Percentiles rank a stretch among this genome's conserved stretches.
These are phyloP conservation scores for Toxostoma redivivum DNA, from an alignment of 2,113 vertebrate species.

Conservation along the genomic window DNA sequence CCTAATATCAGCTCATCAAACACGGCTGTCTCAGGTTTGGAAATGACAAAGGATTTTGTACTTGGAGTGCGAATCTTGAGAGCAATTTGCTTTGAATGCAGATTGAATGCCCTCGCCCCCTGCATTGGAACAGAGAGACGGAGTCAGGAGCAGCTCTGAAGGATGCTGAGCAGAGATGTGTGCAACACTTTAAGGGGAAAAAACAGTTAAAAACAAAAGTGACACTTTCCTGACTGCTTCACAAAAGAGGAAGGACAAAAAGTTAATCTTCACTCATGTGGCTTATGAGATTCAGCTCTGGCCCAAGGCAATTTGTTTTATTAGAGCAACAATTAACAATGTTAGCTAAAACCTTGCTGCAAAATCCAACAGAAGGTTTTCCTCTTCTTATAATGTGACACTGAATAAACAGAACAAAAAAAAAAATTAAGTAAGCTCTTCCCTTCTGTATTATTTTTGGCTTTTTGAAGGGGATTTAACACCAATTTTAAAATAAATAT, in stretches of 20 bases:
- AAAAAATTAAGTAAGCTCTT: background rate
- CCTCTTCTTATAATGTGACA: background rate
- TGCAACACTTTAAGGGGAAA: background rate
- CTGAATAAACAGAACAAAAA: background rate
- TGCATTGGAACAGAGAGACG: background rate
- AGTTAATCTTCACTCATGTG: background rate
- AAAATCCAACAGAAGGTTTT: background rate
- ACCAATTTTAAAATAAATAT: background rate
- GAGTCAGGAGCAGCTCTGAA: background rate
- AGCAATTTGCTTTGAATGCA: background rate
- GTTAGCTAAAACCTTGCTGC: background rate
- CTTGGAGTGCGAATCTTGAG: background rate
- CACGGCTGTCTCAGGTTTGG: background rate
- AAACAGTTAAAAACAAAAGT: background rate
- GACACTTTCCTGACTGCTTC: background rate
- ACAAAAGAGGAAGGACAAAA: background rate
- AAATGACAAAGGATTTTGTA: background rate
- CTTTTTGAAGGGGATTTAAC: background rate
- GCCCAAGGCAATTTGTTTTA: background rate
- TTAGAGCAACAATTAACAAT: conserved; percentile 3
- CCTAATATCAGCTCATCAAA: background rate
- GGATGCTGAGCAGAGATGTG: background rate
- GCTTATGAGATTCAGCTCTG: background rate
- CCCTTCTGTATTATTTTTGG: background rate
- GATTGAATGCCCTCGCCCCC: background rate